These are phyloP conservation scores for Acanthosepion pharaonis DNA, from an alignment of 2,888 invertebrate genomes.

Conservation along the genomic window DNA sequence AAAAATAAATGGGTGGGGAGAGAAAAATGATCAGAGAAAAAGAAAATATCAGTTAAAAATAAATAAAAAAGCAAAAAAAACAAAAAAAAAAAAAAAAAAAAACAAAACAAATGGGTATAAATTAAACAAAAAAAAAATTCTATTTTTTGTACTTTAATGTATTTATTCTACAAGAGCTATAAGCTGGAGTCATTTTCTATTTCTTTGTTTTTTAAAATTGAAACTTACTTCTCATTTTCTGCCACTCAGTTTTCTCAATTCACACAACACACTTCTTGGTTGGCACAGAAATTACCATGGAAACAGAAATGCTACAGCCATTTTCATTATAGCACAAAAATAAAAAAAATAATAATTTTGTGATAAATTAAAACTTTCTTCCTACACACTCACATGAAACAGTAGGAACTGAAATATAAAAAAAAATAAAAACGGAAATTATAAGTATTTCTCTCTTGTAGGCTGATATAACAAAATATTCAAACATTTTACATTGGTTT, in stretches of 20 bases:
- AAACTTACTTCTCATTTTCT: neutral
- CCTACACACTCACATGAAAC: neutral
- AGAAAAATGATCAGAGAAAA: slow-evolving; percentile 3
- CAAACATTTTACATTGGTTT: neutral
- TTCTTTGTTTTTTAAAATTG: neutral
- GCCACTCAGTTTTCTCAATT: neutral
- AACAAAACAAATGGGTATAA: no score
- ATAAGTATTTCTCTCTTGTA: neutral
- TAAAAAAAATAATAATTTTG: no score
- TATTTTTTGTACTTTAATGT: neutral
- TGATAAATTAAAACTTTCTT: neutral
- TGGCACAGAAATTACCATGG: neutral
- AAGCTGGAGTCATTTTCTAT: slow-evolving; percentile 14
- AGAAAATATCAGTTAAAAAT: neutral
- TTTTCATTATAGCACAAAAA: neutral
- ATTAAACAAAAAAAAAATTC: no score
- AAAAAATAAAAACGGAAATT: neutral
- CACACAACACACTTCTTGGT: neutral
- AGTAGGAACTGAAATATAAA: neutral
- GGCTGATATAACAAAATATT: neutral
- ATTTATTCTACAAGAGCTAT: neutral
- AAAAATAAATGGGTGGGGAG: neutral
- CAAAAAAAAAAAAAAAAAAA: no score
- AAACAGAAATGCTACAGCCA: neutral
- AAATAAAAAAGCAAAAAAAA: neutral